Percentiles rank a stretch among this genome's conserved stretches.
Conservation (phyloP, 2,888 invertebrate species). For the Dinocampus coccinellae region DNA sequence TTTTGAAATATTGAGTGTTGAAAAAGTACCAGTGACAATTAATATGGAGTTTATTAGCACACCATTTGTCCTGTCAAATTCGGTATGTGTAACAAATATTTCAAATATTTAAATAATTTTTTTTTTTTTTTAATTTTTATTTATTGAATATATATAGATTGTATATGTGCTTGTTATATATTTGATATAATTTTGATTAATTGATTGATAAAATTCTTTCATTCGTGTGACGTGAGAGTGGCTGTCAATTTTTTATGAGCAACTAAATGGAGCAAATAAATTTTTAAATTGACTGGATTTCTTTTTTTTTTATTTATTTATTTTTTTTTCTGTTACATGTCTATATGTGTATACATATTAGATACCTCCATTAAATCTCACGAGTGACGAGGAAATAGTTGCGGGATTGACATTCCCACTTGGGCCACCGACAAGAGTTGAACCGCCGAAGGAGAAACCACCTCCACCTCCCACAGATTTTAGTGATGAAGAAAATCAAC, state of each 20-base stretch:
- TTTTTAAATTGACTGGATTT: not conserved
- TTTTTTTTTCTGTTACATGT: slow-evolving; percentile 12
- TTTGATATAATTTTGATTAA: slow-evolving; percentile 4
- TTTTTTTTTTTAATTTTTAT: not conserved
- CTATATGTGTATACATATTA: slow-evolving; percentile 37
- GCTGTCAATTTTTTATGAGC: not conserved
- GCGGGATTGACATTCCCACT: slow-evolving; percentile 70
- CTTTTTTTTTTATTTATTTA: not conserved
- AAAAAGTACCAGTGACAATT: not conserved
- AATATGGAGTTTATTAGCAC: slow-evolving; percentile 28
- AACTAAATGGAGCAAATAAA: not conserved
- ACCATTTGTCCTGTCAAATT: slow-evolving; percentile 18
- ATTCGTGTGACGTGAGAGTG: slow-evolving; percentile 6
- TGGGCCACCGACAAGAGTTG: slow-evolving; percentile 75
- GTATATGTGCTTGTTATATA: not conserved
- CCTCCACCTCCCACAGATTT: slow-evolving; percentile 82
- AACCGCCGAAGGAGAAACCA: slow-evolving; percentile 89
- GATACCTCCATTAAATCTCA: slow-evolving; percentile 64
- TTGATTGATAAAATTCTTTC: slow-evolving; percentile 17
- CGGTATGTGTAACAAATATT: slow-evolving; percentile 21
- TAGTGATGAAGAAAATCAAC: slow-evolving; percentile 68
- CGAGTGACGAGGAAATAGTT: slow-evolving; percentile 65
- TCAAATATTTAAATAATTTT: not conserved
- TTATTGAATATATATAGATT: not conserved
- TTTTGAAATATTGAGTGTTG: slow-evolving; percentile 2